phyloP scores from a whole-genome alignment of 2,888 invertebrate species.

The Ptychoptera albimana region DNA sequence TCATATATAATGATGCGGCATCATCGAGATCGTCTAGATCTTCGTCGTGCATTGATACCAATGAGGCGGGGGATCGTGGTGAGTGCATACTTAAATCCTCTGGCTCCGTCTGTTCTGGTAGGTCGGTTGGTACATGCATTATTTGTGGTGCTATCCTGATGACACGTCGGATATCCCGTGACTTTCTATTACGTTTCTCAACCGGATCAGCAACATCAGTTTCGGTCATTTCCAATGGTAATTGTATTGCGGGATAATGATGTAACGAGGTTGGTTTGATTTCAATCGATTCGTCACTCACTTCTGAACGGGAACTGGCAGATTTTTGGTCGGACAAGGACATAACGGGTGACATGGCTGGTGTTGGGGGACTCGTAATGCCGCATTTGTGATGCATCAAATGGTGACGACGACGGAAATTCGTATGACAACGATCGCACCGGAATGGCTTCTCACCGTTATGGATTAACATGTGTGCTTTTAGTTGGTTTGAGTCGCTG shows the following conservation, averaged over 20 bases:
- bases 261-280: constrained; percentile 24
- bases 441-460: constrained; percentile 81
- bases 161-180: constrained; percentile 35
- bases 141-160: constrained; percentile 30
- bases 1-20: constrained; percentile 35
- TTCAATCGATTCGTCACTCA: constrained; percentile 19
- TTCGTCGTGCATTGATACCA: constrained; percentile 31
- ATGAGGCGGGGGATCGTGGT: constrained; percentile 21
- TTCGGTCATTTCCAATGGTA: constrained; percentile 32
- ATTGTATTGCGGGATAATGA: constrained; percentile 26
- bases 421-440: constrained; percentile 61
- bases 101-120: constrained; percentile 80
- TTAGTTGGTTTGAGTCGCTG: constrained; percentile 82
- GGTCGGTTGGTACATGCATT: constrained; percentile 20
- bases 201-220: constrained; percentile 25
- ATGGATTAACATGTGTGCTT: constrained; percentile 78
- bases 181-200: constrained; percentile 28
- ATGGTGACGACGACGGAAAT: constrained; percentile 75
- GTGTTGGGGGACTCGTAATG: constrained; percentile 25
- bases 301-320: constrained; percentile 22
- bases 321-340: constrained; percentile 23
- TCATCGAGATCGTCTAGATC: constrained; percentile 38
- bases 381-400: constrained; percentile 72
- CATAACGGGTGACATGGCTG: constrained; percentile 17
- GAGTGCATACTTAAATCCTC: constrained; percentile 69